A percentile compares a stretch with the other conserved stretches of the same genome.
Evolutionary conservation across 2,113 vertebrate species (phyloP).

Genomic region (Mustelus asterias): DNA sequence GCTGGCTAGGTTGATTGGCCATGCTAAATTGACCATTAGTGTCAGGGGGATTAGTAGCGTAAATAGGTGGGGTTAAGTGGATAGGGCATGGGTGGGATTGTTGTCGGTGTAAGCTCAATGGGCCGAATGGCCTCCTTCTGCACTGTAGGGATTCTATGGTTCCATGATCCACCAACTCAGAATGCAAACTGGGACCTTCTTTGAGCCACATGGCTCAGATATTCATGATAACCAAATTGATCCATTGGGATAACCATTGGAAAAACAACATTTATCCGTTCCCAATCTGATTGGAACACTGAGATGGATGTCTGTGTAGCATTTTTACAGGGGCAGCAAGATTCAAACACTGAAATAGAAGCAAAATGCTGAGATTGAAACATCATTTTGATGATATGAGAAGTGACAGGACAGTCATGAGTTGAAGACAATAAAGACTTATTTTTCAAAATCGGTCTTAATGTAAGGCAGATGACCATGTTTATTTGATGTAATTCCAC

Average conservation of each 20-base stretch:
- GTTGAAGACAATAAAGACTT: not conserved
- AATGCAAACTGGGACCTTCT: not conserved
- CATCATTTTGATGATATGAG: not conserved
- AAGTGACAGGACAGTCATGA: not conserved
- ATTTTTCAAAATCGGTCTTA: not conserved
- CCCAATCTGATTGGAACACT: not conserved
- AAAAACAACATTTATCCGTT: not conserved
- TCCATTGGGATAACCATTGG: not conserved
- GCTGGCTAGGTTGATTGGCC: too few relatives aligned
- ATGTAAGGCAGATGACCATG: not conserved
- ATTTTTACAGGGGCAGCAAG: not conserved
- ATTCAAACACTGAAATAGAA: not conserved
- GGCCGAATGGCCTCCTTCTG: too few relatives aligned
- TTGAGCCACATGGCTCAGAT: not conserved
- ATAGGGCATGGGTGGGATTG: too few relatives aligned
- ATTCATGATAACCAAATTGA: not conserved
- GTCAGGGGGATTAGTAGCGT: too few relatives aligned
- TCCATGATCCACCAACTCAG: not conserved
- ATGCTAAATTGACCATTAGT: too few relatives aligned
- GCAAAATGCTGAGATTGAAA: too few relatives aligned
- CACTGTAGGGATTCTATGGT: too few relatives aligned
- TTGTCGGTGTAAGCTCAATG: too few relatives aligned
- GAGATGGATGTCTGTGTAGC: not conserved
- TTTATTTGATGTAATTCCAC: not conserved
- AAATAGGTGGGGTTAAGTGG: too few relatives aligned